A percentile compares a stretch with the other conserved stretches of the same genome.
Conservation (phyloP, 2,888 invertebrate genomes). For the Drosophila cognata region DNA sequence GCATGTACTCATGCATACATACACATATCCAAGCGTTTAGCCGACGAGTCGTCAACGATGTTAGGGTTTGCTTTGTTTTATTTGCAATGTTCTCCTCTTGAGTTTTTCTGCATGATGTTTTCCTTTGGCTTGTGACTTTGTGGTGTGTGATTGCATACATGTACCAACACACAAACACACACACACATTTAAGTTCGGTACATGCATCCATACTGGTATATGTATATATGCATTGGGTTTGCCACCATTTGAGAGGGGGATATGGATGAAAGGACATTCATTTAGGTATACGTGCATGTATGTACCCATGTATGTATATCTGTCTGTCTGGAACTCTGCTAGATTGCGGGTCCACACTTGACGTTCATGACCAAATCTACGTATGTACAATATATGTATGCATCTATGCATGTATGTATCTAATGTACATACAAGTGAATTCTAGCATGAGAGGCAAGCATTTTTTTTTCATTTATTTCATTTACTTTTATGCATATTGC, state of each 20-base stretch:
- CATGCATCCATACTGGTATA: constrained; percentile 1
- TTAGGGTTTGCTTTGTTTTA: constrained; percentile 61
- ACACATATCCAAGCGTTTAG: constrained; percentile 43
- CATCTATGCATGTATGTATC: constrained; percentile 7
- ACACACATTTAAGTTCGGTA: neutral
- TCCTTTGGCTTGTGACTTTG: constrained; percentile 62
- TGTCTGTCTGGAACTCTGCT: constrained; percentile 17
- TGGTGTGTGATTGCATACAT: constrained; percentile 43
- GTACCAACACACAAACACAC: constrained; percentile 9
- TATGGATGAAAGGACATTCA: constrained; percentile 19
- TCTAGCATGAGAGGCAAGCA: constrained; percentile 4
- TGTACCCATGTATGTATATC: neutral
- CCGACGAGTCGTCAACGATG: constrained; percentile 52
- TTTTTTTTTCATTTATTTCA: constrained; percentile 28
- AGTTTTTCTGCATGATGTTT: constrained; percentile 58
- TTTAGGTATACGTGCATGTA: constrained; percentile 7
- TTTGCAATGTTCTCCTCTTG: constrained; percentile 61
- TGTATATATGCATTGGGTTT: neutral
- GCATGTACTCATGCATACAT: constrained; percentile 15
- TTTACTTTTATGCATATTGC: constrained; percentile 18
- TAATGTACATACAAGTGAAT: constrained; percentile 1
- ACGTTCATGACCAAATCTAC: constrained; percentile 44
- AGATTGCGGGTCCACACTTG: constrained; percentile 25
- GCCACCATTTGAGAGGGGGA: constrained; percentile 1
- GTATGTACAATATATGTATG: constrained; percentile 7